Conservation (phyloP, 2,113 vertebrate genomes). For the Baryphthengus martii region DNA sequence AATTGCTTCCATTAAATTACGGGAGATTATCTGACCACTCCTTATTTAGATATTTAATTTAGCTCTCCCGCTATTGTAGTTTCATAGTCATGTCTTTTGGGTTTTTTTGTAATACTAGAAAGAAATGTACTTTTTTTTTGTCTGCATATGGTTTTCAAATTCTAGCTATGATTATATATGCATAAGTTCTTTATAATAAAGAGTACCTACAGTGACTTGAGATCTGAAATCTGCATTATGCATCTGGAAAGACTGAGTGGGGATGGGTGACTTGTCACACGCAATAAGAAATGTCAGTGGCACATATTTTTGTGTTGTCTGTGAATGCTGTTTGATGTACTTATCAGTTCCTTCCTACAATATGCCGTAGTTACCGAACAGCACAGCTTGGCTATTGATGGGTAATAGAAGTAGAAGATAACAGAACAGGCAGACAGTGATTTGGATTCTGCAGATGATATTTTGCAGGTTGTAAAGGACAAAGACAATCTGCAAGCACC, state of each 20-base stretch:
- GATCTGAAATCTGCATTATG: constrained; percentile 39
- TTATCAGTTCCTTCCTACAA: constrained; percentile 61
- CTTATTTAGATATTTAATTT: not conserved
- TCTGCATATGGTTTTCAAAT: not conserved
- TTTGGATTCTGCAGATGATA: constrained; percentile 63
- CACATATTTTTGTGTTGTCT: constrained; percentile 36
- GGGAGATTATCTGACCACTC: not conserved
- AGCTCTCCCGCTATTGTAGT: not conserved
- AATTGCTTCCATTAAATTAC: not conserved
- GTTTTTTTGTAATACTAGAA: not conserved
- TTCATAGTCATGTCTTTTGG: not conserved
- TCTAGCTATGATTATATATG: not conserved
- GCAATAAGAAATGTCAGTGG: constrained; percentile 28
- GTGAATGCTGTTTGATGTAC: constrained; percentile 55
- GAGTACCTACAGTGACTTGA: not conserved
- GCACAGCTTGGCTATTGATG: constrained; percentile 53
- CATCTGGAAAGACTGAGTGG: not conserved
- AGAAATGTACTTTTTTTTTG: not conserved
- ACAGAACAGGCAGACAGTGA: constrained; percentile 50
- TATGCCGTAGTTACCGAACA: constrained; percentile 24
- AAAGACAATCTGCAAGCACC: constrained; percentile 46
- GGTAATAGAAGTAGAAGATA: constrained; percentile 45
- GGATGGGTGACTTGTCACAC: constrained; percentile 41
- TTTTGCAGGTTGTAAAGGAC: constrained; percentile 64
- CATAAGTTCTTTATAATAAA: not conserved